Percentiles rank a stretch among this genome's conserved stretches.
These are phyloP conservation scores for Exaiptasia diaphana DNA, from an alignment of 64 coral and sea anemone genomes.

Conservation along the genomic window DNA sequence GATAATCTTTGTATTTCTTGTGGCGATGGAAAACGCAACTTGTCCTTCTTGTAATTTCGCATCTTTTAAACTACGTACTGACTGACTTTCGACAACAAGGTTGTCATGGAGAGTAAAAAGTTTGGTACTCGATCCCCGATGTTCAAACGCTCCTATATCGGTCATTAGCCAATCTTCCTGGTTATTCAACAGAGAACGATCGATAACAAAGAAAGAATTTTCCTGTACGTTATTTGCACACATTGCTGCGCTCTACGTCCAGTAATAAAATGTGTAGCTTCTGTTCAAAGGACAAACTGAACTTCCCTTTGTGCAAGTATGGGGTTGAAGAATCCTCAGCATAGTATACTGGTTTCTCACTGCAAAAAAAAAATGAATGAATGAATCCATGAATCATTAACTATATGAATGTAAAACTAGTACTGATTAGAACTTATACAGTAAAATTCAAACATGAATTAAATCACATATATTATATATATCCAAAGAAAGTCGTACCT, in stretches of 20 bases:
- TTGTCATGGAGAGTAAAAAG: background rate
- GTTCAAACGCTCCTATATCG: constrained; percentile 31
- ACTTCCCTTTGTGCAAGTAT: constrained; percentile 15
- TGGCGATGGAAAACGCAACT: constrained; percentile 1
- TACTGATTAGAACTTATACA: no score
- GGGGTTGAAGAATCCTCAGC: background rate
- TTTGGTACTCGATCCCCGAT: constrained; percentile 18
- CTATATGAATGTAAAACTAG: no score
- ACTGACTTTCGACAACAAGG: background rate
- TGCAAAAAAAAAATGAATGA: no score
- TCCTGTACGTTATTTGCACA: constrained; percentile 21
- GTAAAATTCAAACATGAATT: no score
- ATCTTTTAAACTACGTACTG: background rate
- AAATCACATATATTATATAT: no score
- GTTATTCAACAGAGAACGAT: constrained; percentile 26
- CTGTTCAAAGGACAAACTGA: background rate
- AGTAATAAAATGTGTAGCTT: constrained; percentile 17
- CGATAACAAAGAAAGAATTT: constrained; percentile 24
- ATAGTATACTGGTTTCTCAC: no score
- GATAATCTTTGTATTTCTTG: constrained; percentile 26
- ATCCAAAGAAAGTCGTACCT: constrained; percentile 16
- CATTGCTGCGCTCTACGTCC: constrained; percentile 1
- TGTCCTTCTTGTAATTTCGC: background rate
- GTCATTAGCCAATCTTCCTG: constrained; percentile 26
- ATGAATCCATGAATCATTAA: no score